phyloP scores from a whole-genome alignment of 2,888 invertebrate species.

The Philonicus albiceps region DNA sequence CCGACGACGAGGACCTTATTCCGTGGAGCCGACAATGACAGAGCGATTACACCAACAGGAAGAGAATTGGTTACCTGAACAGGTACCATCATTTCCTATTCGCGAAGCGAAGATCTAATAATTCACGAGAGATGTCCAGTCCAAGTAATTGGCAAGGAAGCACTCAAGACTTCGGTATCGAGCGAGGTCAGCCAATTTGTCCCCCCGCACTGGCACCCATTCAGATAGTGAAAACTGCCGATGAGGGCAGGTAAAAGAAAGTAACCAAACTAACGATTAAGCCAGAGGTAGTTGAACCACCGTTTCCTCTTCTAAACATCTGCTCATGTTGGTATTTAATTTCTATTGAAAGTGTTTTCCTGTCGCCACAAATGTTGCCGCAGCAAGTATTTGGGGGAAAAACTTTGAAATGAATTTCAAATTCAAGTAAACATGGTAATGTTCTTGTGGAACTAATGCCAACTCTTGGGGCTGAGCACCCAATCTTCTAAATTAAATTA shows the following conservation, averaged over 20 bases:
- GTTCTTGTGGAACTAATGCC: not conserved
- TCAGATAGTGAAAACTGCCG: not conserved
- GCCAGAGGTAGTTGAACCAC: not conserved
- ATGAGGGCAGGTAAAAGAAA: not conserved
- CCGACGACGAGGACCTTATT: not conserved
- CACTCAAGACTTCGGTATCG: not conserved
- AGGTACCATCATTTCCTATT: slow-evolving; percentile 18
- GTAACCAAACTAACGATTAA: not conserved
- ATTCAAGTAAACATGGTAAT: not conserved
- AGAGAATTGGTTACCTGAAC: slow-evolving; percentile 2
- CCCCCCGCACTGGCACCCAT: not conserved
- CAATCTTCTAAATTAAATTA: not conserved
- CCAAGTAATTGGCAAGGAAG: slow-evolving; percentile 3
- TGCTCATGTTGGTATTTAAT: not conserved
- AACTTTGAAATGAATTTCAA: not conserved
- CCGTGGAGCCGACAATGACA: not conserved
- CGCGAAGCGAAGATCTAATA: slow-evolving; percentile 15
- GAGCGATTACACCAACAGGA: not conserved
- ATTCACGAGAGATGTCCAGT: slow-evolving; percentile 25
- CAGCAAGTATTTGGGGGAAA: not conserved
- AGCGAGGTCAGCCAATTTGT: slow-evolving; percentile 12
- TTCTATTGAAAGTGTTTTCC: not conserved
- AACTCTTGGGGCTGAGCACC: not conserved
- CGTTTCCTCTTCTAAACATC: not conserved
- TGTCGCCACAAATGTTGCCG: not conserved